phyloP scores from a whole-genome alignment of 64 coral and sea anemone genomes.

The Cladopsammia gracilis region DNA sequence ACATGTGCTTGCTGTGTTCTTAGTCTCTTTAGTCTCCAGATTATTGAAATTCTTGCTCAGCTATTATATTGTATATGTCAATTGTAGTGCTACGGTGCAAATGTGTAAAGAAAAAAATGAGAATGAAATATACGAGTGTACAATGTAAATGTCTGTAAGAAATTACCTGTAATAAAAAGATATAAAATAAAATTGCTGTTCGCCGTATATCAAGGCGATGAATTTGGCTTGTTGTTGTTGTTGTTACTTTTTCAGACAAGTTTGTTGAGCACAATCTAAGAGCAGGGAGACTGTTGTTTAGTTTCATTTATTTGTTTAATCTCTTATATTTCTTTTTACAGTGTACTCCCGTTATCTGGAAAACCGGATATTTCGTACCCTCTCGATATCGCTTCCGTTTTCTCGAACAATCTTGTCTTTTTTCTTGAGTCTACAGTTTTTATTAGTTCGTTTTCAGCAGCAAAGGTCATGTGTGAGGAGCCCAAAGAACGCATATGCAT shows the following conservation, averaged over 20 bases:
- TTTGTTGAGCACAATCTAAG: neutral
- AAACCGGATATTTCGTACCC: no score
- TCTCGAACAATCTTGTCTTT: no score
- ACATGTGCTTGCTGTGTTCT: neutral
- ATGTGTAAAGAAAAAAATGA: neutral
- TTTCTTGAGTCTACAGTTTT: no score
- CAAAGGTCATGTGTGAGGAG: no score
- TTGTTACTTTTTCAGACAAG: neutral
- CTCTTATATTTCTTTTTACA: no score
- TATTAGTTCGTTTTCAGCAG: no score
- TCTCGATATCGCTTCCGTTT: no score
- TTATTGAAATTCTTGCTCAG: neutral
- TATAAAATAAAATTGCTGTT: conserved; percentile 37
- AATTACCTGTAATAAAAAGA: conserved; percentile 45
- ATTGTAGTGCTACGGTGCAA: neutral
- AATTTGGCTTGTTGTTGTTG: neutral
- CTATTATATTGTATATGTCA: neutral
- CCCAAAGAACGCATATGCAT: no score
- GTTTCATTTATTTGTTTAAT: no score
- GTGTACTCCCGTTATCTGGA: no score
- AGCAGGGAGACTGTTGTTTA: no score
- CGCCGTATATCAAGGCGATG: neutral
- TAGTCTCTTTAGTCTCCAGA: neutral
- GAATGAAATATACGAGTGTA: neutral
- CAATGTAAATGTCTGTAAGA: conserved; percentile 25